Evolutionary conservation across 2,888 invertebrate species (phyloP).

Genomic region (Hyalella azteca): DNA sequence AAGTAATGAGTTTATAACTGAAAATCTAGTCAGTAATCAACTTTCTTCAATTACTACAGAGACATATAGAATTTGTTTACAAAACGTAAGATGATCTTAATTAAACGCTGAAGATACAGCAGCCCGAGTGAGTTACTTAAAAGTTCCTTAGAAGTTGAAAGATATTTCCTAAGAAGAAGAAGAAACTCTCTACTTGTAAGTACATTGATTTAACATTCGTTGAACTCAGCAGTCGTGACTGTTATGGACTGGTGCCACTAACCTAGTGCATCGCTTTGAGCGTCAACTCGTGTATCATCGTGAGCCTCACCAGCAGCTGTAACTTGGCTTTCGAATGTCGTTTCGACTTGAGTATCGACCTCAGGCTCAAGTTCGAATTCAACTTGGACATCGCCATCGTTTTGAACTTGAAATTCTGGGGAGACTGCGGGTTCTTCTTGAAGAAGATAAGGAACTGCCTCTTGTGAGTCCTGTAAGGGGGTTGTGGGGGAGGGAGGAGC

Average conservation of each 20-base stretch:
- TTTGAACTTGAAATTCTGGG: not conserved
- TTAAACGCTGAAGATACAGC: not conserved
- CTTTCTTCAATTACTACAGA: too few species aligned
- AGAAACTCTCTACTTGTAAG: not conserved
- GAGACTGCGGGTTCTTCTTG: constrained; percentile 22
- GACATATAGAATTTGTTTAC: too few species aligned
- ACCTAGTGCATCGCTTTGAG: constrained; percentile 32
- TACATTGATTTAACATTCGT: not conserved
- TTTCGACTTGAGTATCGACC: constrained; percentile 21
- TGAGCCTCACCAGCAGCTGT: constrained; percentile 35
- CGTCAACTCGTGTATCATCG: constrained; percentile 19
- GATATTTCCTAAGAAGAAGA: not conserved
- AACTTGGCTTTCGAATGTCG: not conserved
- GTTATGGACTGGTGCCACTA: not conserved
- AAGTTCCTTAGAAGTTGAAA: not conserved
- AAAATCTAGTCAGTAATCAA: too few species aligned
- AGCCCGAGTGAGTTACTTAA: not conserved
- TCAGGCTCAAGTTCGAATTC: constrained; percentile 20
- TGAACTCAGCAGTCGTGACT: not conserved
- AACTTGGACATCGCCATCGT: not conserved
- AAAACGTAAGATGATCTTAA: not conserved
- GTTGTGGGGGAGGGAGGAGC: constrained; percentile 43
- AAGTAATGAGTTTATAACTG: too few species aligned
- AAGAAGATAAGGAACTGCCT: constrained; percentile 29
- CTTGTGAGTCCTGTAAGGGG: constrained; percentile 13